Evolutionary conservation across 2,888 invertebrate species (phyloP), one percentile per base, ranked within the genome.

Genomic region (Scaptomyza parva): DNA sequence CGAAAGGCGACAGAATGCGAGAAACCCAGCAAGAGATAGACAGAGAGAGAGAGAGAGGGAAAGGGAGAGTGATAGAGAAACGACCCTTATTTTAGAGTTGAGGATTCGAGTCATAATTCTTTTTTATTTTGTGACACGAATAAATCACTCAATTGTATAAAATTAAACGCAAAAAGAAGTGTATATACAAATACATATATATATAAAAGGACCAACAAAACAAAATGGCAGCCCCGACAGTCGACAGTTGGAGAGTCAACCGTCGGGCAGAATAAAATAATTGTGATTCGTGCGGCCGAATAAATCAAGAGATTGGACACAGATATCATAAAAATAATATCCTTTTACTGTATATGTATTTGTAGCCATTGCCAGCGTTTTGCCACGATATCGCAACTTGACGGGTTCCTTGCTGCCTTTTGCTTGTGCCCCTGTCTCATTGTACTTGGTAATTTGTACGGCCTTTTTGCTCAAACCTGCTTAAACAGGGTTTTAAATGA

Each of bases 221-320:
- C 75, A 81, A 81, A 82, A 88, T 88, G 88, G 87, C 87, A 79
- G 86, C 50, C n/a, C n/a, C n/a, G n/a, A n/a, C n/a, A n/a, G n/a
- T 59, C 59, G 62, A 45, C 8, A 50, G 52, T 12, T 40, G 5
- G 33, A 37, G 41, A 52, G 41, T 35, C 58, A 51, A n/a, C 65
- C 71, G 17, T 37, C 17, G 37, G 37, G 37, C 17, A 9, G 37
- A 84, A 87, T 84, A 78, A 81, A 89, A 87, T 89, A 88, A 83
- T 87, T 89, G 82, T 78, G 89, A 89, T 89, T 88, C 89, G 87
- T 88, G 88, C 83, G 80, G 76, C 78, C 78, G 88, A 89, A 91
- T 91, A 91, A 91, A 91, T 91, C 91, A 91, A 84, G 76, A 90
- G 90, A 91, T 91, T 91, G 90, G 91, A 91, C 91, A 89, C 89